These are phyloP conservation scores for Glaucomys volans DNA, from an alignment of 2,113 vertebrate genomes.

Conservation along the genomic window DNA sequence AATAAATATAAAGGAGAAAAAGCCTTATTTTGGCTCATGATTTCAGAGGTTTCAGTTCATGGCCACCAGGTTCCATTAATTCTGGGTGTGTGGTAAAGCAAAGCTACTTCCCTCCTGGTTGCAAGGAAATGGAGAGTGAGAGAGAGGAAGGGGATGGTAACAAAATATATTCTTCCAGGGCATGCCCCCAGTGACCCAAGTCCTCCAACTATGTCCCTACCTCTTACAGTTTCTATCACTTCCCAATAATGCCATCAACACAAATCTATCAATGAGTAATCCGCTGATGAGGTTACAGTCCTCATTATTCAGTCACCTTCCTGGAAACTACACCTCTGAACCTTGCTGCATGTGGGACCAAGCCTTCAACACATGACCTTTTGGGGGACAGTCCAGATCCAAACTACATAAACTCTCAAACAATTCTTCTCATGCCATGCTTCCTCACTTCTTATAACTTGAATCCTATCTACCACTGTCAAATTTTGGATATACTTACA, in stretches of 20 bases:
- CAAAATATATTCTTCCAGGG: not conserved
- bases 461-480: not conserved
- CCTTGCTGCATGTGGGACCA: not conserved
- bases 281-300: not conserved
- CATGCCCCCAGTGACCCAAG: not conserved
- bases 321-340: not conserved
- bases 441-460: not conserved
- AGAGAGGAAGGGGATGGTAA: too few species aligned
- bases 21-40: not conserved
- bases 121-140: not conserved
- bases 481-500: not conserved
- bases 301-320: not conserved
- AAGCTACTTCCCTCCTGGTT: not conserved
- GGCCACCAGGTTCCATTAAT: not conserved
- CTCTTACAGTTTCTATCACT: not conserved
- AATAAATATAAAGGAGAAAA: not conserved
- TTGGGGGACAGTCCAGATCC: not conserved
- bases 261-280: not conserved
- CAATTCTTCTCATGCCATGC: not conserved
- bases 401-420: not conserved
- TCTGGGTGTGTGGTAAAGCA: not conserved
- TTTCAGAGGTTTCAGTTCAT: not conserved
- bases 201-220: not conserved
- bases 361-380: not conserved
- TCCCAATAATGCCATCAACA: not conserved